Evolutionary conservation across 2,888 invertebrate species (phyloP).

Genomic region (Lasiommata megera): DNA sequence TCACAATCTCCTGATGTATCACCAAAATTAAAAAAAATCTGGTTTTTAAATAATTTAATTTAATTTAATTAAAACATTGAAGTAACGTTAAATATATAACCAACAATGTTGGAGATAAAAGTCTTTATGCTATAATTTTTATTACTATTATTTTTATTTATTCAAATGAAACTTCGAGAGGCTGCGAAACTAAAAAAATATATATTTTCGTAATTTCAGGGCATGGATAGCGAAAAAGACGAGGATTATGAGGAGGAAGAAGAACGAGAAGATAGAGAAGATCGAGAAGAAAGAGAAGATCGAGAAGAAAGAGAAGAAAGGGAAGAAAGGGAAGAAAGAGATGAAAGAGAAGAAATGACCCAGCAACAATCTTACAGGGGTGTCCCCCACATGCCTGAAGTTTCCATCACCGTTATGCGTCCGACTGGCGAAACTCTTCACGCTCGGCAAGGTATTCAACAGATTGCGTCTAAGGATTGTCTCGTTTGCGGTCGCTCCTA

Average conservation of each 20-base stretch:
- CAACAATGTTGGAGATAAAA: too few species aligned
- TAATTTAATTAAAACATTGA: too few species aligned
- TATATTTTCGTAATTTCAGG: constrained; percentile 49
- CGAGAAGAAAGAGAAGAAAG: constrained; percentile 38
- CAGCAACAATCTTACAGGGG: constrained; percentile 44
- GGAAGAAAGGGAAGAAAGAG: constrained; percentile 37
- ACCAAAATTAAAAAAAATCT: too few species aligned
- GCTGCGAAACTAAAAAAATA: neutral
- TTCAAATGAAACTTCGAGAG: too few species aligned
- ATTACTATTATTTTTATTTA: too few species aligned
- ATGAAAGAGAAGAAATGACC: neutral
- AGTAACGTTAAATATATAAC: too few species aligned
- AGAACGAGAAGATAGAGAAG: constrained; percentile 47
- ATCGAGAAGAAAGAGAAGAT: constrained; percentile 39
- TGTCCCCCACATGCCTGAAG: constrained; percentile 67
- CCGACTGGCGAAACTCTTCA: constrained; percentile 69
- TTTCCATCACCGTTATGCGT: constrained; percentile 74
- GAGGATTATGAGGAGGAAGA: constrained; percentile 57
- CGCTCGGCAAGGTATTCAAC: constrained; percentile 72
- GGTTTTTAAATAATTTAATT: too few species aligned
- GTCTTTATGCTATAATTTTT: too few species aligned
- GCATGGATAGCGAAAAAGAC: constrained; percentile 68
- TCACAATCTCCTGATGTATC: too few species aligned
- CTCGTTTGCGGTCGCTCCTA: constrained; percentile 74
- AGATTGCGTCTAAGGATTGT: constrained; percentile 75